Evolutionary conservation across 1,140 invertebrate genomes (phyloP), one percentile per base, ranked within the genome.

Genomic region (Drosophila hydei): DNA sequence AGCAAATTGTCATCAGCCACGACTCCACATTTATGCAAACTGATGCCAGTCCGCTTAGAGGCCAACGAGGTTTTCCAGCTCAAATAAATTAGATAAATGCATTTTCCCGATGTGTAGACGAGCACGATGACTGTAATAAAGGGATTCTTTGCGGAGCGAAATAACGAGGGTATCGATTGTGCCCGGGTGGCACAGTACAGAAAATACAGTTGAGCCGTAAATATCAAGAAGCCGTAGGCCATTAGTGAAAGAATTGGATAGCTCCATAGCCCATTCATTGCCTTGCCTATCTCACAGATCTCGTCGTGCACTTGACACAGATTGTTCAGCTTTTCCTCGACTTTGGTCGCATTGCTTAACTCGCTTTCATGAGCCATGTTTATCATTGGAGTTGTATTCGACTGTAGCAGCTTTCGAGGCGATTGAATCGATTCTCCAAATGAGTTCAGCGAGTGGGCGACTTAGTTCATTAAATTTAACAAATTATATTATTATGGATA

Each of bases 221-320:
- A 91, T 51, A 88, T 91, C 0, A 92, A 69, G 64, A 92, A 92
- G 0, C 91, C 91, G 62, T 92, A 91, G 12, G 91, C 91, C 91
- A 92, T 92, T 4, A 91, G 18, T 0, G 91, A 73, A 8, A 92
- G 60, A 23, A 92, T 91, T 0, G 91, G 91, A 79, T 91, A 90
- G 48, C 91, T 92, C 87, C 91, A 92, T 16, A 92, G 56, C 21
- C 80, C 87, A 55, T 92, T 92, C 48, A 91, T 65, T 5, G 73
- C 67, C 56, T 91, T 91, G 36, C 89, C 91, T 50, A 92, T 91
- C 64, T 92, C 91, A 25, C 91, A 92, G 25, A 92, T 79, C 67
- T 92, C 91, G 71, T 92, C 91, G 14, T 92, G 91, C 16, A 91
- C 70, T 60, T 91, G 91, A 38, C 91, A 92, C 4, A 92, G 77